A percentile compares a stretch with the other conserved stretches of the same genome.
Conservation (phyloP, 2,888 invertebrate species). For the Pyrrhia umbra region DNA sequence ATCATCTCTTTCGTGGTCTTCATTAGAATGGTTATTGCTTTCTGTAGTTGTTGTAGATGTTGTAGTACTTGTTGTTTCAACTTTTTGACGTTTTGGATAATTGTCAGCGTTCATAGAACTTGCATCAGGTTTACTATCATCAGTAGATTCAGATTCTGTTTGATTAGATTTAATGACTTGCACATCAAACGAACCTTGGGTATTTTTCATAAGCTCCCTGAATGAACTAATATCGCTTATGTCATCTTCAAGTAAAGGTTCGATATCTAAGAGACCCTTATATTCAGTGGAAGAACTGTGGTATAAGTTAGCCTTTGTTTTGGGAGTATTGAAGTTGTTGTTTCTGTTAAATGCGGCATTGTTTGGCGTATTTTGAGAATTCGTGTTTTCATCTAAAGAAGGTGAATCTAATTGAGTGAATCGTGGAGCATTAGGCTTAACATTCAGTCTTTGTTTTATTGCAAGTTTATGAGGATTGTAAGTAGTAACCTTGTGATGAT, state of each 20-base stretch:
- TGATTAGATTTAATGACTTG: constrained; percentile 88
- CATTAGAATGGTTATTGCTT: constrained; percentile 55
- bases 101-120: constrained; percentile 84
- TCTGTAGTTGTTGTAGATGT: constrained; percentile 63
- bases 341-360: constrained; percentile 68
- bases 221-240: constrained; percentile 87
- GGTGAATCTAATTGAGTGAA: constrained; percentile 75
- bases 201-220: constrained; percentile 87
- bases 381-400: constrained; percentile 68
- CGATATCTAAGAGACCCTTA: constrained; percentile 88
- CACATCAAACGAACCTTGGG: constrained; percentile 86
- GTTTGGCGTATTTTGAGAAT: constrained; percentile 61
- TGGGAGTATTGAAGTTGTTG: constrained; percentile 67
- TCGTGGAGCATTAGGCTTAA: constrained; percentile 75
- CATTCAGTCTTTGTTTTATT: constrained; percentile 81
- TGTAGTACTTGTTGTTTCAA: constrained; percentile 64
- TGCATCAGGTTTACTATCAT: constrained; percentile 85
- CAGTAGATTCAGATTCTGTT: constrained; percentile 66
- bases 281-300: constrained; percentile 84
- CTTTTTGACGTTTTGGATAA: constrained; percentile 71
- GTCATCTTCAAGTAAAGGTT: constrained; percentile 90
- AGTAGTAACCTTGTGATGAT: constrained; percentile 85
- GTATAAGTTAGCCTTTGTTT: constrained; percentile 70
- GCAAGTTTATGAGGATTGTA: constrained; percentile 84
- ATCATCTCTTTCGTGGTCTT: constrained; percentile 73